Percentiles rank a stretch among this genome's conserved stretches.
Conservation (phyloP, 2,888 invertebrate species). For the Cryptosula pallasiana region DNA sequence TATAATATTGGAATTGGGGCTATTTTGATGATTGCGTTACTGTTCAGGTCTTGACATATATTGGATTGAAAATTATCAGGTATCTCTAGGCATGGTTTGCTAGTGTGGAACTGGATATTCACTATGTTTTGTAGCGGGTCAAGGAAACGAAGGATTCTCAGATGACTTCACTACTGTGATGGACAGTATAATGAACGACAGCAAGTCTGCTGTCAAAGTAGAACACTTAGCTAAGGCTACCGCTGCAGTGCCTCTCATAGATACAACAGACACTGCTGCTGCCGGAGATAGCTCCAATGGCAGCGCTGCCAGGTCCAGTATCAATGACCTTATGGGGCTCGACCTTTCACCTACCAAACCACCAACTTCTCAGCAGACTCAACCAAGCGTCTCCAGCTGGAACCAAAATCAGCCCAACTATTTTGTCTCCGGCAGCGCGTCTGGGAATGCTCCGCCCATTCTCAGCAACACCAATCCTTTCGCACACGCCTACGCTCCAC, state of each 20-base stretch:
- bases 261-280: not conserved
- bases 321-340: constrained; percentile 15
- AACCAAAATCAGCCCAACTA: constrained; percentile 16
- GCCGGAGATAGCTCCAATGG: not conserved
- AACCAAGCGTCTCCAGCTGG: not conserved
- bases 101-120: too few relatives aligned
- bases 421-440: not conserved
- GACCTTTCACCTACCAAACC: not conserved
- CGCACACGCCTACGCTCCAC: not conserved
- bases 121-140: not conserved
- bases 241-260: not conserved
- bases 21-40: too few relatives aligned
- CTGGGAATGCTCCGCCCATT: too few relatives aligned
- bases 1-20: too few relatives aligned
- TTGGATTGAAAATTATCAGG: too few relatives aligned
- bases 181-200: too few relatives aligned
- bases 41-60: too few relatives aligned
- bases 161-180: not conserved
- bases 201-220: too few relatives aligned
- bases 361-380: not conserved
- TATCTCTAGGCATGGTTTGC: too few relatives aligned
- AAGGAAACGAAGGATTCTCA: not conserved
- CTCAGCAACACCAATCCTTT: not conserved
- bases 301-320: not conserved
- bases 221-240: too few relatives aligned